Percentiles rank a stretch among this genome's conserved stretches.
These are phyloP conservation scores for fruit fly (Drosophila melanogaster) DNA, from an alignment of 1,140 invertebrate species.

Conservation along the genomic window DNA sequence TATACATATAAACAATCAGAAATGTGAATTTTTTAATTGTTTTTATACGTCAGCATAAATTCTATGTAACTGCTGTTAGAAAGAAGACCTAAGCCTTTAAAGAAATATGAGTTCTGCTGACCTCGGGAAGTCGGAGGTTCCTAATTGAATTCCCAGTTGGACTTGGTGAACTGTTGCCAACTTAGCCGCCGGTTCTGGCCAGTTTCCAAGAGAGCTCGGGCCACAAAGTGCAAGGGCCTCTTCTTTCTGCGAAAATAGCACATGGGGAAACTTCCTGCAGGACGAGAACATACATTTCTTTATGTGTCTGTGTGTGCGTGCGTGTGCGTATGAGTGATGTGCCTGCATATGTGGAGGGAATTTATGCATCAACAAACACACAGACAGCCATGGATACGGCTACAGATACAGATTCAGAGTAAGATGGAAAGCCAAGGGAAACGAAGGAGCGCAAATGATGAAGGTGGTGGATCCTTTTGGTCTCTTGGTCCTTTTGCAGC, in stretches of 20 bases:
- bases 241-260: conserved; percentile 25
- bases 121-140: conserved; percentile 28
- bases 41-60: too few species aligned
- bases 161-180: conserved; percentile 25
- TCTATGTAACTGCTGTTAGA: not conserved
- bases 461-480: conserved; percentile 26
- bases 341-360: conserved; percentile 58
- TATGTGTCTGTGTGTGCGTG: not conserved
- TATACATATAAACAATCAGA: too few species aligned
- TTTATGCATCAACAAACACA: conserved; percentile 74
- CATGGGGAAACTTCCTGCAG: conserved; percentile 13
- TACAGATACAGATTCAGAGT: conserved; percentile 12
- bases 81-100: not conserved
- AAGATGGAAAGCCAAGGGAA: conserved; percentile 11
- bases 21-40: too few species aligned
- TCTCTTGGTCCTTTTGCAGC: conserved; percentile 63
- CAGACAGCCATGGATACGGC: conserved; percentile 4
- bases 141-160: conserved; percentile 45
- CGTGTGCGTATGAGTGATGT: conserved; percentile 50
- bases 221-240: conserved; percentile 42
- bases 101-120: conserved; percentile 16
- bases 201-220: conserved; percentile 29
- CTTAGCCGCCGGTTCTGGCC: conserved; percentile 30
- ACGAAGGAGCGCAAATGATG: not conserved
- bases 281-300: not conserved